A percentile compares a stretch with the other conserved stretches of the same genome.
phyloP scores from a whole-genome alignment of 2,888 invertebrate genomes.

The Priocnemis perturbator region DNA sequence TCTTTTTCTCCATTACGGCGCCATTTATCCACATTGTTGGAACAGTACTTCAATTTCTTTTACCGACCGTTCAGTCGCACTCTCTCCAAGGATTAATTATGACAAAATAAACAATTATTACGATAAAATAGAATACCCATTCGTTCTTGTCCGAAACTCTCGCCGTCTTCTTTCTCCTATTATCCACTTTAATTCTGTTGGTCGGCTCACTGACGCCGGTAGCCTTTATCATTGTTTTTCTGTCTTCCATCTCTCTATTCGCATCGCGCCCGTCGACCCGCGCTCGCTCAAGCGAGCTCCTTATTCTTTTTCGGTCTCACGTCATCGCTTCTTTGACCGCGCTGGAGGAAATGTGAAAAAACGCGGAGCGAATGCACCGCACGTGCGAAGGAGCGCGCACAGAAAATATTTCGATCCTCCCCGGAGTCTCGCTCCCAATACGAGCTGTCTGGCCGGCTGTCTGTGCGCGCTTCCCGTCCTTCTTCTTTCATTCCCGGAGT shows the following conservation, averaged over 20 bases:
- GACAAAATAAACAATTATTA: too few relatives aligned
- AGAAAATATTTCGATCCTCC: constrained; percentile 51
- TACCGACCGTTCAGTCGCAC: background rate
- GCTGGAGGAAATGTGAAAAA: constrained; percentile 54
- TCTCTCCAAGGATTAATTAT: too few relatives aligned
- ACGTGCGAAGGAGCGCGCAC: constrained; percentile 58
- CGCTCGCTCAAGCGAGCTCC: constrained; percentile 16
- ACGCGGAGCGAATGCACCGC: constrained; percentile 61
- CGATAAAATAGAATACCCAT: background rate
- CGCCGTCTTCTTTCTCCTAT: too few relatives aligned
- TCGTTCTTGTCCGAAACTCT: too few relatives aligned
- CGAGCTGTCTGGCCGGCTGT: background rate
- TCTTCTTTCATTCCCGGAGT: background rate
- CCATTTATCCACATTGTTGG: constrained; percentile 23
- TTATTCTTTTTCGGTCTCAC: constrained; percentile 58
- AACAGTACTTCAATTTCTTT: background rate
- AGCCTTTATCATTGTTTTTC: background rate
- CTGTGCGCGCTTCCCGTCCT: background rate
- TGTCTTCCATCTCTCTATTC: background rate
- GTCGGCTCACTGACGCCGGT: too few relatives aligned
- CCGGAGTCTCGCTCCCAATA: background rate
- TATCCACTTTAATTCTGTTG: too few relatives aligned
- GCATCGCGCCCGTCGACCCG: background rate
- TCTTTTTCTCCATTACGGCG: constrained; percentile 13
- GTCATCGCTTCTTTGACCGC: constrained; percentile 61